Evolutionary conservation across 2,797 vertebrate species (phyloP).

Genomic region (Gallinago solitaria): DNA sequence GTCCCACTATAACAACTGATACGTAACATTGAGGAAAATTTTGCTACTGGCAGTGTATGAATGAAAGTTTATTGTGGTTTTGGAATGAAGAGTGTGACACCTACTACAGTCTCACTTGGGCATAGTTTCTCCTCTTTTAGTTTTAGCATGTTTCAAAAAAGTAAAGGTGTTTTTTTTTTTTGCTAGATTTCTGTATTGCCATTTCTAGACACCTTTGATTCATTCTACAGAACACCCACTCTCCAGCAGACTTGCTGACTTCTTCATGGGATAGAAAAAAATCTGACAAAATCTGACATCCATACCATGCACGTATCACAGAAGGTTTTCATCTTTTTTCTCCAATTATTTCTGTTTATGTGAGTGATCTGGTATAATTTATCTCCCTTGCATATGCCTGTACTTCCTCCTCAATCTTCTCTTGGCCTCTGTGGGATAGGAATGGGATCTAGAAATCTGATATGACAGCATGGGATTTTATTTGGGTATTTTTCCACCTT

Average conservation of each 20-base stretch:
- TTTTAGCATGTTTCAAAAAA: constrained; percentile 17
- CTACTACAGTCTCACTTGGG: constrained; percentile 18
- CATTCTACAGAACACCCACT: constrained; percentile 28
- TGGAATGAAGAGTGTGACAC: not conserved
- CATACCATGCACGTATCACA: not conserved
- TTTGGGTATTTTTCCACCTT: not conserved
- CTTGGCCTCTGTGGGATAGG: not conserved
- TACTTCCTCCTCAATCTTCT: not conserved
- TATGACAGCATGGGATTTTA: not conserved
- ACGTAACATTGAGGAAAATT: not conserved
- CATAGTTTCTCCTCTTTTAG: not conserved
- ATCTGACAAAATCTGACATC: not conserved
- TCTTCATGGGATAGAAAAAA: not conserved
- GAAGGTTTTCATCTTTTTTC: not conserved
- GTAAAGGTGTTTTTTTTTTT: not conserved
- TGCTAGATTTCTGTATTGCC: not conserved
- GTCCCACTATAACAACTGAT: not conserved
- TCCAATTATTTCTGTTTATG: not conserved
- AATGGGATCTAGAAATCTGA: not conserved
- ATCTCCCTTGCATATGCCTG: not conserved
- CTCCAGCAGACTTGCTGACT: constrained; percentile 8
- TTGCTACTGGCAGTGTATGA: not conserved
- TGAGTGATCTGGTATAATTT: not conserved
- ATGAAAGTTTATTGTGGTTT: constrained; percentile 39
- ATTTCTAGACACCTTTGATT: constrained; percentile 31